phyloP scores from a whole-genome alignment of 2,797 vertebrate genomes.

The Heterohyrax brucei region DNA sequence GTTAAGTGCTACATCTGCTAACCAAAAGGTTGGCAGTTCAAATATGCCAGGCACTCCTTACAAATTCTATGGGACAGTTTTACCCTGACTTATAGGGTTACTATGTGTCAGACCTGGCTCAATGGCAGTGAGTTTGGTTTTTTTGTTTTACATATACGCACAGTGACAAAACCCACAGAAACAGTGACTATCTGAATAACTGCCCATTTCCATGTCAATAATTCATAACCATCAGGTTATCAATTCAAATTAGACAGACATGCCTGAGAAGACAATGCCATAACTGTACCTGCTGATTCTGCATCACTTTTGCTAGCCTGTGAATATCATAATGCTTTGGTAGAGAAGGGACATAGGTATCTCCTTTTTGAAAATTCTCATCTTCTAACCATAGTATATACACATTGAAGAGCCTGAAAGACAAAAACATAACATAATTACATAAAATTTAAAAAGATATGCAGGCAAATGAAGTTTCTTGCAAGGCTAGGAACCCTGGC shows the following conservation, averaged over 20 bases:
- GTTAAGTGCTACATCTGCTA: too few relatives aligned
- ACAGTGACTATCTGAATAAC: neutral
- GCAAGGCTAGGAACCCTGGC: neutral
- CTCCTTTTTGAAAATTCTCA: constrained; percentile 96
- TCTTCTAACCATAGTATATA: constrained; percentile 98
- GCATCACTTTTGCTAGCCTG: constrained; percentile 97
- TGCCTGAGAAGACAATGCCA: neutral
- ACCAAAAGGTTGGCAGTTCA: too few relatives aligned
- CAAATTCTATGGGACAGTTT: too few relatives aligned
- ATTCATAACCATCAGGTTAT: constrained; percentile 20
- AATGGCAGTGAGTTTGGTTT: too few relatives aligned
- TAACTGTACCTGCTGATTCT: constrained; percentile 92
- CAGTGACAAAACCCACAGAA: constrained; percentile 17
- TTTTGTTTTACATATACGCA: too few relatives aligned
- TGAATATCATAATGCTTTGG: constrained; percentile 96
- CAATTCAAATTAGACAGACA: constrained; percentile 36
- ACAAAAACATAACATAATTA: neutral
- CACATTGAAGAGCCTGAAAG: constrained; percentile 95
- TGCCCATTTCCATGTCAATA: neutral
- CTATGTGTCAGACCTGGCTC: too few relatives aligned
- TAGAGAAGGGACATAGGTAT: constrained; percentile 96
- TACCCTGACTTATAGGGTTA: too few relatives aligned
- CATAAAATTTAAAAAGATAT: constrained; percentile 33
- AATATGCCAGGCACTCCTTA: too few relatives aligned
- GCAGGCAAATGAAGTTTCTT: constrained; percentile 43